These are phyloP conservation scores for Coecobrya sp. DNA, from an alignment of 2,888 invertebrate species.

Conservation along the genomic window DNA sequence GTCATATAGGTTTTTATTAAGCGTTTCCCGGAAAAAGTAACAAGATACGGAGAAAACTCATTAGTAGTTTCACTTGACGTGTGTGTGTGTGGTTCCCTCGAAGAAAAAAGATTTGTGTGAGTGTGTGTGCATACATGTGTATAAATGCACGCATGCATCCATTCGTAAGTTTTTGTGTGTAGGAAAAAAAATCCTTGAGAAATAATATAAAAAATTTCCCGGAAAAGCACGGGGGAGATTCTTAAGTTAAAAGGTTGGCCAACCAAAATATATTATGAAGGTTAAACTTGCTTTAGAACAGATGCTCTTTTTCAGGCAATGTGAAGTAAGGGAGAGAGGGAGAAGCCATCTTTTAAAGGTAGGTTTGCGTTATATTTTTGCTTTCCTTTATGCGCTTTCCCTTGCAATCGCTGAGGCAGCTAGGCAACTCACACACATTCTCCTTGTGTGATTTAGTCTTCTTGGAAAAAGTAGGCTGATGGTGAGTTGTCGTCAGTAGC, in stretches of 20 bases:
- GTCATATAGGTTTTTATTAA: constrained; percentile 26
- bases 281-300: constrained; percentile 51
- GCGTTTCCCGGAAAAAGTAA: constrained; percentile 70
- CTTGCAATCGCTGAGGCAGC: constrained; percentile 3
- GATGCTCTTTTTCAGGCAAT: constrained; percentile 46
- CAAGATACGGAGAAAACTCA: constrained; percentile 81
- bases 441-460: neutral
- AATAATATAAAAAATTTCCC: constrained; percentile 35
- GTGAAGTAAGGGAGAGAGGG: neutral
- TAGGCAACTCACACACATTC: neutral
- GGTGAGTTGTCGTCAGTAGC: neutral
- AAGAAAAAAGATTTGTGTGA: constrained; percentile 57
- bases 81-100: constrained; percentile 44
- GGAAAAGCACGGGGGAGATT: constrained; percentile 19
- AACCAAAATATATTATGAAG: constrained; percentile 13
- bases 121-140: constrained; percentile 42
- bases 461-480: constrained; percentile 7
- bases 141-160: constrained; percentile 54
- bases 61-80: constrained; percentile 74
- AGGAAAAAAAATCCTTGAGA: constrained; percentile 13
- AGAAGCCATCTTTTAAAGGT: constrained; percentile 4
- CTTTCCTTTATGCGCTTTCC: neutral
- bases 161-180: constrained; percentile 46
- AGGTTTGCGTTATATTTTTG: constrained; percentile 22
- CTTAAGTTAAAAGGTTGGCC: constrained; percentile 70